Base-by-base conservation (phyloP, 2,113 vertebrate genomes). In the Cyprinodon variegatus region DNA sequence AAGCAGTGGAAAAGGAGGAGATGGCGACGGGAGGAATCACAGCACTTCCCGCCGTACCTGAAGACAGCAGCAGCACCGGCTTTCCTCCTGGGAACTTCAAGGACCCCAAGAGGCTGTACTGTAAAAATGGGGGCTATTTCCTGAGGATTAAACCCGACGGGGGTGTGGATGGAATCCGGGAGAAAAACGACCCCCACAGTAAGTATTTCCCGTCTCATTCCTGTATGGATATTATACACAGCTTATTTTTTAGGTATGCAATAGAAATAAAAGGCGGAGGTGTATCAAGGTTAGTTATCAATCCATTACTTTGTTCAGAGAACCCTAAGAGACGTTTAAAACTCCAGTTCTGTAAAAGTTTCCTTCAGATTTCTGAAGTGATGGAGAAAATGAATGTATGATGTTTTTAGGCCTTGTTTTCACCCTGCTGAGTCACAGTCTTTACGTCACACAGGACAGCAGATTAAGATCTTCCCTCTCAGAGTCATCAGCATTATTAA, bases 111-210 rank as follows among this genome's bases (percentile, higher is more conserved):
- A 88, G 96, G 66, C 94, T 99, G 4, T 99, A 99, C 91, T 98
- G 97, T 89, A 98, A 98, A 80, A 99, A 98, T 85, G 98, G 97
- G 4, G 98, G 98, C 80, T 98, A 95, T 91, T 98, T 99, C 90
- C 86, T 99, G 82, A 94, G 97, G 92, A 97, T 99, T 77, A 94
- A 92, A 72, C 93, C 97, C 22, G 96, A 99, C 78, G 97, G 97
- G 20, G 91, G 93, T 40, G 96, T 98, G 92, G 97, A 98, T 61
- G 98, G 98, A 22, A 95, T 96, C 80, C 95, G 97, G 3, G 97
- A 99, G 93, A 98, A 97, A 90, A 96, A 88, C 89, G 97, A 99
- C 90, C 97, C 97, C 0, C 93, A 98, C 94, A 96, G 97, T 98
- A 93, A 97, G 94, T 92, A 38, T 45, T 83, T 67, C 82, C 76